Evolutionary conservation across 2,797 vertebrate genomes (phyloP), one percentile per base, ranked within the genome.

Genomic region (Falco biarmicus): DNA sequence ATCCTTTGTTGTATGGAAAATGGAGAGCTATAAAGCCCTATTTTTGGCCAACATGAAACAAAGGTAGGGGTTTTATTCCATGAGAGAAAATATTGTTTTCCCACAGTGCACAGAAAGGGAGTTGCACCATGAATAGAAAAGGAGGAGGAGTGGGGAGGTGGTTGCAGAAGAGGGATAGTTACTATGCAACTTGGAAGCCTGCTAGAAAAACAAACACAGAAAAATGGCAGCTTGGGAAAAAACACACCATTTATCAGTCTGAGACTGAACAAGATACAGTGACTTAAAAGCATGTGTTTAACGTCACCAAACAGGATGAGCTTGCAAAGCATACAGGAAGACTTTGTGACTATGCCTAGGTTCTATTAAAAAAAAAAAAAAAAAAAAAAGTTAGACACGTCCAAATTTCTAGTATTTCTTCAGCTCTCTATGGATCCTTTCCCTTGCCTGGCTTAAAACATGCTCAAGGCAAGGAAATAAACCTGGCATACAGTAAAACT

Each of bases 121-220:
- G 32, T 10, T 75, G 50, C 56, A 74, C 28, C 51, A 31, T 45
- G 71, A 84, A 92, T n/a, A 95, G 91, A 87, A 89, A 81, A 78
- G 57, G 53, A 94, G 86, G 81, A 92, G 66, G 57, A 81, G 41
- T 60, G 45, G 53, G 75, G 60, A 91, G 57, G 84, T 87, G 37
- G 74, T 48, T 89, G 71, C 71, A 82, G 57, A 93, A 89, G 28
- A 63, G 14, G 61, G 50, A 59, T 17, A 61, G 75, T 87, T 80
- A 83, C 68, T 83, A 16, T 37, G 41, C 61, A 78, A 45, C 68
- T 93, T 93, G 43, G 78, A 93, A 92, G 71, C 21, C 57, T 84
- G 47, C 50, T 95, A 83, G 57, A 45, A 95, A 95, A 95, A 87
- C 78, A 94, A 96, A 95, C 57, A 95, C 19, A 37, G 64, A 83